phyloP scores from a whole-genome alignment of 2,797 vertebrate genomes.

The Mycteria americana region DNA sequence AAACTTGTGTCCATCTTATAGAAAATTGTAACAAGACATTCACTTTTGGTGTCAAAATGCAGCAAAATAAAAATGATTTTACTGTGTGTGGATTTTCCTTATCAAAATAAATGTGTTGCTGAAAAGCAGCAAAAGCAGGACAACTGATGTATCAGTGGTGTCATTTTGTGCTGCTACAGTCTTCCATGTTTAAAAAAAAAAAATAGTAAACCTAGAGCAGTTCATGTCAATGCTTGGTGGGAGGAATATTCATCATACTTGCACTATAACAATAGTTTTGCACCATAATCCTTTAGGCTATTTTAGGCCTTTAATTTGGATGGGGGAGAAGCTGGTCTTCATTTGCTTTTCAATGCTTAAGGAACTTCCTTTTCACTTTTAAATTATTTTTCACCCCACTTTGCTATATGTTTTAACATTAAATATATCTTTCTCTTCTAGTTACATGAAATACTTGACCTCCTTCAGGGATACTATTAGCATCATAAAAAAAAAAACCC shows the following conservation, averaged over 20 bases:
- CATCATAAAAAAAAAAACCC: not conserved
- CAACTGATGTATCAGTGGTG: slow-evolving; percentile 1
- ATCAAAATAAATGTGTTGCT: slow-evolving; percentile 64
- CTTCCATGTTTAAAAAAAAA: not conserved
- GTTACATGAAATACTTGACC: not conserved
- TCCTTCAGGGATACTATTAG: not conserved
- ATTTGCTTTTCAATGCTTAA: not conserved
- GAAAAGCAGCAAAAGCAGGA: slow-evolving; percentile 57
- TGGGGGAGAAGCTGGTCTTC: not conserved
- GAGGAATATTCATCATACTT: not conserved
- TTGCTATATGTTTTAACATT: not conserved
- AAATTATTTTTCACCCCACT: not conserved
- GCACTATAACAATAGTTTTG: not conserved
- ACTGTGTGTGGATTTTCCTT: slow-evolving; percentile 65
- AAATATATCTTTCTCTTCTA: not conserved
- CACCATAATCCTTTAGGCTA: not conserved
- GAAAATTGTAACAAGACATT: slow-evolving; percentile 62
- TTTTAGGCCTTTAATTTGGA: not conserved
- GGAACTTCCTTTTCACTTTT: not conserved
- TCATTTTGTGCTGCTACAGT: slow-evolving; percentile 58
- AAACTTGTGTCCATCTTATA: slow-evolving; percentile 62
- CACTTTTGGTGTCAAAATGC: slow-evolving; percentile 65
- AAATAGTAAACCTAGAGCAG: slow-evolving; percentile 13
- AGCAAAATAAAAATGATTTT: slow-evolving; percentile 65
- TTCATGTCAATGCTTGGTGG: not conserved